Evolutionary conservation across 2,888 invertebrate species (phyloP).

Genomic region (Ephialtes manifestator): DNA sequence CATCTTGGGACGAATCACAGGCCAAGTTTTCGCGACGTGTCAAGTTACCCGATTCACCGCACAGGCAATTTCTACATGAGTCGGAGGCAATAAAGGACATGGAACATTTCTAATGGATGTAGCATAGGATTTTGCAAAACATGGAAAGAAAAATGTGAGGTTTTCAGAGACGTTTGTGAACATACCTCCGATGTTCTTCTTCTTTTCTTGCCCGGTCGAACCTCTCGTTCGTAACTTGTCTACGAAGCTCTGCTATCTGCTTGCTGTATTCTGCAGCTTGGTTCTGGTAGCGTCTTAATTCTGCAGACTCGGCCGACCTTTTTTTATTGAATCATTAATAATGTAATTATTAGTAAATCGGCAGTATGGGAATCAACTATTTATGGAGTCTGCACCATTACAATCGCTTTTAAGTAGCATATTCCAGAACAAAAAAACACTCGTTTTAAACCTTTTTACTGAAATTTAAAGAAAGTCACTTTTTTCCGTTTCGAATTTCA

Average conservation of each 20-base stretch:
- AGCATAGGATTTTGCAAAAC: slow-evolving; percentile 12
- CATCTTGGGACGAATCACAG: slow-evolving; percentile 23
- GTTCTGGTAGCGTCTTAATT: slow-evolving; percentile 87
- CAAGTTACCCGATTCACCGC: slow-evolving; percentile 38
- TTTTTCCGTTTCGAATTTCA: too few relatives aligned
- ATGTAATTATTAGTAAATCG: too few relatives aligned
- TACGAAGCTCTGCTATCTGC: slow-evolving; percentile 87
- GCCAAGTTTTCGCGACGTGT: slow-evolving; percentile 50
- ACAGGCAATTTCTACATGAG: slow-evolving; percentile 58
- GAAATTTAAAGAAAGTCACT: too few relatives aligned
- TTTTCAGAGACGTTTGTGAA: background rate
- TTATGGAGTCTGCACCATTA: too few relatives aligned
- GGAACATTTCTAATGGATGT: slow-evolving; percentile 20
- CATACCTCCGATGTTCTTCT: slow-evolving; percentile 84
- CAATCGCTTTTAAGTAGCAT: too few relatives aligned
- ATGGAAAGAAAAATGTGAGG: background rate
- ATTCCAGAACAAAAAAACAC: too few relatives aligned
- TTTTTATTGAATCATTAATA: slow-evolving; percentile 14
- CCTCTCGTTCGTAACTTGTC: slow-evolving; percentile 87
- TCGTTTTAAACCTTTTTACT: too few relatives aligned
- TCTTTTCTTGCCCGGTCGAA: slow-evolving; percentile 86
- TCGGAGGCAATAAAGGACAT: slow-evolving; percentile 35
- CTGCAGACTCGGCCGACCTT: slow-evolving; percentile 85
- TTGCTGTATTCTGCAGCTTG: slow-evolving; percentile 87
- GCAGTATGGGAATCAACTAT: too few relatives aligned